phyloP scores from a whole-genome alignment of 2,888 invertebrate species.

The Eristalinus aeneus region DNA sequence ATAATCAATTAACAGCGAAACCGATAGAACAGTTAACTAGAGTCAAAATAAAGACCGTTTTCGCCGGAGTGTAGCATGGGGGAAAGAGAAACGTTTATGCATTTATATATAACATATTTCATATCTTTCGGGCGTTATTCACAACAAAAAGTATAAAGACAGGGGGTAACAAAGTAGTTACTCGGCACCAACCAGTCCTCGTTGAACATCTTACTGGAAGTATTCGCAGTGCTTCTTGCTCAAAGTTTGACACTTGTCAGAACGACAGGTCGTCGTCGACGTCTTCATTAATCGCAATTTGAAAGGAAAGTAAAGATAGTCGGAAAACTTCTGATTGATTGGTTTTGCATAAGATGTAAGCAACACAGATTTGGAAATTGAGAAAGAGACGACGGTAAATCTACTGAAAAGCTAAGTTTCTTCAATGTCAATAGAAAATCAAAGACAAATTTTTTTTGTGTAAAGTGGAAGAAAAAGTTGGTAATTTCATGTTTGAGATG shows the following conservation, averaged over 20 bases:
- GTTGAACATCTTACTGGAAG: background rate
- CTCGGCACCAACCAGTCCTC: background rate
- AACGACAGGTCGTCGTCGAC: background rate
- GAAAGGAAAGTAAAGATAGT: background rate
- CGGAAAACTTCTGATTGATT: background rate
- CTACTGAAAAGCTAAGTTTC: background rate
- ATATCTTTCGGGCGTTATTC: background rate
- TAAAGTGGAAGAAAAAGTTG: background rate
- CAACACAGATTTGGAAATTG: constrained; percentile 19
- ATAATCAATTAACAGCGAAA: background rate
- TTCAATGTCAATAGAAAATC: background rate
- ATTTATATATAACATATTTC: background rate
- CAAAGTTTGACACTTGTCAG: background rate
- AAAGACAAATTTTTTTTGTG: background rate
- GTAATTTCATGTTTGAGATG: background rate
- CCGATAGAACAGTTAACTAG: background rate
- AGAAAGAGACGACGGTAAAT: constrained; percentile 15
- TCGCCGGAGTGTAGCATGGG: background rate
- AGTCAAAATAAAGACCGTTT: background rate
- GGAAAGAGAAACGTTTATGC: background rate
- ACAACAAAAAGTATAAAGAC: background rate
- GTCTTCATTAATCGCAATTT: no score
- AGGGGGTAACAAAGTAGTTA: background rate
- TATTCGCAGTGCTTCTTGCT: background rate
- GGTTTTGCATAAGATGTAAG: background rate